Base-by-base conservation (phyloP, 2,113 vertebrate genomes). In the Octodon degus region DNA sequence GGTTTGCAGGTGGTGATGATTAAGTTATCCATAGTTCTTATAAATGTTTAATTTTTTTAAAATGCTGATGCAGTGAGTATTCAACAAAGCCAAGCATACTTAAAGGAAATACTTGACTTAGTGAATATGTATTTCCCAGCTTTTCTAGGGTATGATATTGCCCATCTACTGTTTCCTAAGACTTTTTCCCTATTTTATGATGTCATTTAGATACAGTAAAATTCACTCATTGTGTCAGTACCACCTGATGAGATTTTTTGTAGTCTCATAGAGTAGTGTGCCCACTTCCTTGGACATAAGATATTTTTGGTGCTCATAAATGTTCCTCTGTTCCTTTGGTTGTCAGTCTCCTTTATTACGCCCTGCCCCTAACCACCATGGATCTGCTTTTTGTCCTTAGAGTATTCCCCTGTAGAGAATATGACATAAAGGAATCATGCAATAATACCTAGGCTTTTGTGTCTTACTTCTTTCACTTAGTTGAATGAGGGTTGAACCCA, bases 331-430 rank as follows among this genome's bases (percentile, higher is more conserved):
- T 10, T 50, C 2, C 0, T 34, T 90, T 58, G 50, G 16, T 58
- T 37, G 2, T 58, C 81, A 50, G 1, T 83, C 1, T 1, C 4
- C 1, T 62, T 13, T 4, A 82, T 7, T 2, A 60, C 0, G 43
- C 6, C 2, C 12, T 79, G 32, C 5, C 7, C 77, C 40, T 80
- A 68, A 30, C 1, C 50, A 53, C 24, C 17, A 55, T 3, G 19
- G 13, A 74, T 74, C 14, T 84, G 2, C 7, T 80, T 55, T 79
- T 60, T 93, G 30, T 81, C 20, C 30, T 30, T 72, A 20, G 53
- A 53, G 0, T 40, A 55, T 58, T 89, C 32, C 6, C 22, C 37
- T 91, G 76, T 50, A 37, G 19, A 87, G 11, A 74, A 22, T 43
- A 2, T 43, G 14, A 60, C 32, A 30, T 79, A 27, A 74, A 70